Evolutionary conservation across 2,888 invertebrate species (phyloP).

Genomic region (Odontothrips loti): DNA sequence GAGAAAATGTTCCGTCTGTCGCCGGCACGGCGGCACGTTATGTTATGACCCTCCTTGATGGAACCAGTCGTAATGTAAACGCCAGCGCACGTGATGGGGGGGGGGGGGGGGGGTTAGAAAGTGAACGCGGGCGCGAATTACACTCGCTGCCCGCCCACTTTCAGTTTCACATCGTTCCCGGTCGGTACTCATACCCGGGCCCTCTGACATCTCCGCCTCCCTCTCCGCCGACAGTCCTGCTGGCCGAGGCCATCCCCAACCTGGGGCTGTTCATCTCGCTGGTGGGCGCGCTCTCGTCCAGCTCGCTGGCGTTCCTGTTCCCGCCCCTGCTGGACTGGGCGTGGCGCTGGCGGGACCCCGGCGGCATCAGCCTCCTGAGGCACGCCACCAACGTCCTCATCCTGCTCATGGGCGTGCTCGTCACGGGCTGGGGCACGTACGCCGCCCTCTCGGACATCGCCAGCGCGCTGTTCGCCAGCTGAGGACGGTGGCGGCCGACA

Average conservation of each 20-base stretch:
- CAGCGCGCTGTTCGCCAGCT: conserved; percentile 46
- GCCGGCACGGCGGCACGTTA: too few species aligned
- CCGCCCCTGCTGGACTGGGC: conserved; percentile 84
- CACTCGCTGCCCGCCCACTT: neutral
- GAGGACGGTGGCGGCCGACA: neutral
- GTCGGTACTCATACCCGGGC: too few species aligned
- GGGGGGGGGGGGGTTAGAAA: neutral
- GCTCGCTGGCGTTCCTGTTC: conserved; percentile 79
- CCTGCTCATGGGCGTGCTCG: conserved; percentile 62
- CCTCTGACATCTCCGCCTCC: neutral
- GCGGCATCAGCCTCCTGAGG: conserved; percentile 49
- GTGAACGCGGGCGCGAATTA: neutral
- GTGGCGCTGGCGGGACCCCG: conserved; percentile 56
- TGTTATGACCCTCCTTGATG: too few species aligned
- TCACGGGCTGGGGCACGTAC: conserved; percentile 70
- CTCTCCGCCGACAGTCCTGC: conserved; percentile 57
- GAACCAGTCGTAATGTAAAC: neutral
- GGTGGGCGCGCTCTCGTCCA: conserved; percentile 86
- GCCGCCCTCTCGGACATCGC: conserved; percentile 64
- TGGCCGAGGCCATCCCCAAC: conserved; percentile 82
- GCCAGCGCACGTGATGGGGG: neutral
- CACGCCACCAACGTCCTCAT: conserved; percentile 59
- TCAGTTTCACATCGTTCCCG: neutral
- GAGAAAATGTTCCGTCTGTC: too few species aligned
- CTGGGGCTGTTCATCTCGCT: conserved; percentile 83